phyloP scores from a whole-genome alignment of 2,888 invertebrate species.

The Octodonta nipae region DNA sequence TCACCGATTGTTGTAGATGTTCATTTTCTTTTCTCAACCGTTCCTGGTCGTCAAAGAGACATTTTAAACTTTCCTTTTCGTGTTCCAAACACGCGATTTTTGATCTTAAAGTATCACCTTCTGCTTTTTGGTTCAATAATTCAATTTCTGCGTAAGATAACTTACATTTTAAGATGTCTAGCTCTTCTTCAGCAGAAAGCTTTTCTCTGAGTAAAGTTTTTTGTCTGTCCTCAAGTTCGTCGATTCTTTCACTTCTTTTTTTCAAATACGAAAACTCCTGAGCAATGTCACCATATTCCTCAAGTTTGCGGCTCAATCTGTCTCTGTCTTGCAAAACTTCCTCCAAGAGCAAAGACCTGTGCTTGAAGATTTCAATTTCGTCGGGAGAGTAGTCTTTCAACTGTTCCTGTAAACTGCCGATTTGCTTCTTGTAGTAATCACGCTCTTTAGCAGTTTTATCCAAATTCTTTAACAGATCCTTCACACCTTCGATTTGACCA shows the following conservation, averaged over 20 bases:
- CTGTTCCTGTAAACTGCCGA: constrained; percentile 23
- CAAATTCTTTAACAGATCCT: constrained; percentile 11
- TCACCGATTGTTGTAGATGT: constrained; percentile 18
- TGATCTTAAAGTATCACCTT: constrained; percentile 21
- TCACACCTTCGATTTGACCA: constrained; percentile 7
- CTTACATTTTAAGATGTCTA: constrained; percentile 15
- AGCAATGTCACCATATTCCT: constrained; percentile 19
- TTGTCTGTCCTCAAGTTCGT: constrained; percentile 24
- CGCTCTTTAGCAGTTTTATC: constrained; percentile 21
- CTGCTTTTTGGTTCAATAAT: constrained; percentile 15
- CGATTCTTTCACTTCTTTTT: constrained; percentile 16
- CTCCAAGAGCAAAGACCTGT: constrained; percentile 24
- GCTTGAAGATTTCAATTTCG: constrained; percentile 24
- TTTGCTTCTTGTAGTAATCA: constrained; percentile 20
- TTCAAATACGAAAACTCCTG: constrained; percentile 18
- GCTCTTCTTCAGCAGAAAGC: constrained; percentile 15
- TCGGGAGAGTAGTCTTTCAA: constrained; percentile 23
- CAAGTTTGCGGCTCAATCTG: constrained; percentile 22
- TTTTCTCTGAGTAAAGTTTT: constrained; percentile 12
- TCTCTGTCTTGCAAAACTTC: constrained; percentile 21
- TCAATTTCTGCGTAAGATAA: constrained; percentile 19
- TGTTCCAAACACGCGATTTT: constrained; percentile 20
- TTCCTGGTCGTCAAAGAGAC: constrained; percentile 22
- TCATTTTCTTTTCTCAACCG: constrained; percentile 28
- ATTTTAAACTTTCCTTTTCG: constrained; percentile 24